These are phyloP conservation scores for Ypsolopha sequella DNA, from an alignment of 2,888 invertebrate species.

Conservation along the genomic window DNA sequence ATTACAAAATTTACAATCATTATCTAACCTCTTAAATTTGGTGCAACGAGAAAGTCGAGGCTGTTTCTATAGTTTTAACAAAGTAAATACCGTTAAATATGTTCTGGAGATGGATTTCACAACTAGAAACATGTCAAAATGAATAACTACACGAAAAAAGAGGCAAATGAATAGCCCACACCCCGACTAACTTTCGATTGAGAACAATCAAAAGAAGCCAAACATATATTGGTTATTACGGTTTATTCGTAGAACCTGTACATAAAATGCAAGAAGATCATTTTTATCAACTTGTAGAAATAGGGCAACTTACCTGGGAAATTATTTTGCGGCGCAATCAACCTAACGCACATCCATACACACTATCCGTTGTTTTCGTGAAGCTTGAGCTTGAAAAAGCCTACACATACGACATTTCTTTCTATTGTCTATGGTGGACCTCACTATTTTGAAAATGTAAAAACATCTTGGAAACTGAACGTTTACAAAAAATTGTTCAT, in stretches of 20 bases:
- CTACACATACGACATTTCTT: conserved; percentile 30
- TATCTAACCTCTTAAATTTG: conserved; percentile 1
- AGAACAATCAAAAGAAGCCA: neutral
- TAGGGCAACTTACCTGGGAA: conserved; percentile 50
- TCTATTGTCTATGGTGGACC: conserved; percentile 16
- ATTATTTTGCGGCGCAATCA: conserved; percentile 73
- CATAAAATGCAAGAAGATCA: neutral
- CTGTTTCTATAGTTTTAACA: neutral
- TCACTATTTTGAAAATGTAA: neutral
- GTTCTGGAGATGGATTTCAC: neutral
- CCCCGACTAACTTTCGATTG: neutral
- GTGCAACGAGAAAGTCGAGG: neutral
- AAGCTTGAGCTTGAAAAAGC: conserved; percentile 68
- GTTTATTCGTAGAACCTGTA: too few species aligned
- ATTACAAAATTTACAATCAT: conserved; percentile 15
- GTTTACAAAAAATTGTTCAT: too few species aligned
- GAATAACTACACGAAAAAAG: neutral
- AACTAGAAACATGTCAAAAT: neutral
- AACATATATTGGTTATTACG: neutral
- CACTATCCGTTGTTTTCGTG: conserved; percentile 69
- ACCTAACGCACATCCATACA: conserved; percentile 70
- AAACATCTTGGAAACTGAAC: neutral
- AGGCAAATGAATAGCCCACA: neutral
- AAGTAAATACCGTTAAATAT: too few species aligned
- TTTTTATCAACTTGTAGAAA: neutral